phyloP scores from a whole-genome alignment of 2,113 vertebrate species.

The Percina caprodes region DNA sequence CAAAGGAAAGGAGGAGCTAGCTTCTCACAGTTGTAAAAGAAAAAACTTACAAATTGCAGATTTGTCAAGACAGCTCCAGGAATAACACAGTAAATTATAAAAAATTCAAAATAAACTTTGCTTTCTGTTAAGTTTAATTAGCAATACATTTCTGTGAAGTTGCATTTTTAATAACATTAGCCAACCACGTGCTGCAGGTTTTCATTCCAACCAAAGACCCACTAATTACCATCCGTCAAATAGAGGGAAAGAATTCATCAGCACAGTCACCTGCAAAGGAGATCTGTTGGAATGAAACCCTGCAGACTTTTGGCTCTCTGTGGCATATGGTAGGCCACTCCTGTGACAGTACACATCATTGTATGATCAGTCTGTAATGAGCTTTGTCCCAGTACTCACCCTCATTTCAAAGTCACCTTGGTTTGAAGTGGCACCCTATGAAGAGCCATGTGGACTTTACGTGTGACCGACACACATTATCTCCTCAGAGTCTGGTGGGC shows the following conservation, averaged over 20 bases:
- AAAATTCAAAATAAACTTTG: neutral
- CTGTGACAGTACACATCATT: conserved; percentile 14
- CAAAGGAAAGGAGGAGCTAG: conserved; percentile 1
- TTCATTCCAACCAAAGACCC: conserved; percentile 15
- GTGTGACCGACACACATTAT: neutral
- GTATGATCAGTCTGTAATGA: conserved; percentile 20
- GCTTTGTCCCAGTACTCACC: conserved; percentile 14
- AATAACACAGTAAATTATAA: neutral
- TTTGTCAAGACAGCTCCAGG: neutral
- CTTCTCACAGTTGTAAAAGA: conserved; percentile 4
- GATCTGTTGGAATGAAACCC: conserved; percentile 43
- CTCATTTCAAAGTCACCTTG: conserved; percentile 52
- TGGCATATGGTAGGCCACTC: conserved; percentile 24
- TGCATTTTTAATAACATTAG: neutral
- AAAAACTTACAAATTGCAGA: neutral
- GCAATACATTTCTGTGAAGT: neutral
- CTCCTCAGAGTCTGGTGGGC: neutral
- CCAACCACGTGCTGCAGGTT: conserved; percentile 17
- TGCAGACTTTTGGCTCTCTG: conserved; percentile 43
- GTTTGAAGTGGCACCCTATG: conserved; percentile 8
- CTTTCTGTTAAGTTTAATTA: neutral
- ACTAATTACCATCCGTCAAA: conserved; percentile 52
- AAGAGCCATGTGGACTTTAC: conserved; percentile 1
- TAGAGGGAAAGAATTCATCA: conserved; percentile 49
- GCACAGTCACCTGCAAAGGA: conserved; percentile 36